These are phyloP conservation scores for Lutjanus argentimaculatus DNA, from an alignment of 2,797 vertebrate genomes.

Conservation along the genomic window DNA sequence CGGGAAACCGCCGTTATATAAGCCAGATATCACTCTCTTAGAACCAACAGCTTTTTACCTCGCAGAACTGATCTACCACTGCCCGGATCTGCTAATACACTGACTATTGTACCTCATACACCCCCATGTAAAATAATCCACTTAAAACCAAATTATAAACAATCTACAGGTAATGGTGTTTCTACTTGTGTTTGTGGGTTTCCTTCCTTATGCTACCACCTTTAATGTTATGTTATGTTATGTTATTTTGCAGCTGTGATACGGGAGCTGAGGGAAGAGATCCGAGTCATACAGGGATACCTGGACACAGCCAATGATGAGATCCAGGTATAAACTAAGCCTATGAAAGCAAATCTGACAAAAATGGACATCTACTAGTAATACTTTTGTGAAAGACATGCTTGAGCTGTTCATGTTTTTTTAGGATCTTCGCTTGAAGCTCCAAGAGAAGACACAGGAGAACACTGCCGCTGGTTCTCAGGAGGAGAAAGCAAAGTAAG, in stretches of 20 bases:
- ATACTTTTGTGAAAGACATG: neutral
- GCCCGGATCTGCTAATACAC: too few species aligned
- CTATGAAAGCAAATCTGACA: neutral
- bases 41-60: too few species aligned
- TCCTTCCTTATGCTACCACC: neutral
- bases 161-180: too few species aligned
- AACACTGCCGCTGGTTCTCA: constrained; percentile 54
- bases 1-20: too few species aligned
- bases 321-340: constrained; percentile 82
- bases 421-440: constrained; percentile 81
- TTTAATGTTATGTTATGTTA: neutral
- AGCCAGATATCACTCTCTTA: too few species aligned
- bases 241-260: constrained; percentile 78
- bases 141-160: too few species aligned
- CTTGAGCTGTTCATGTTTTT: constrained; percentile 21
- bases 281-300: constrained; percentile 82
- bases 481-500: constrained; percentile 77
- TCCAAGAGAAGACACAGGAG: constrained; percentile 71
- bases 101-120: too few species aligned
- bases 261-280: constrained; percentile 82
- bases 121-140: too few species aligned
- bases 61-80: too few species aligned
- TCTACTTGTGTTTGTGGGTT: constrained; percentile 1
- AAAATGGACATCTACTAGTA: neutral
- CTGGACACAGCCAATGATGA: constrained; percentile 87